Base-by-base conservation (phyloP, 1,140 invertebrate genomes). In the Drosophila tristis region DNA sequence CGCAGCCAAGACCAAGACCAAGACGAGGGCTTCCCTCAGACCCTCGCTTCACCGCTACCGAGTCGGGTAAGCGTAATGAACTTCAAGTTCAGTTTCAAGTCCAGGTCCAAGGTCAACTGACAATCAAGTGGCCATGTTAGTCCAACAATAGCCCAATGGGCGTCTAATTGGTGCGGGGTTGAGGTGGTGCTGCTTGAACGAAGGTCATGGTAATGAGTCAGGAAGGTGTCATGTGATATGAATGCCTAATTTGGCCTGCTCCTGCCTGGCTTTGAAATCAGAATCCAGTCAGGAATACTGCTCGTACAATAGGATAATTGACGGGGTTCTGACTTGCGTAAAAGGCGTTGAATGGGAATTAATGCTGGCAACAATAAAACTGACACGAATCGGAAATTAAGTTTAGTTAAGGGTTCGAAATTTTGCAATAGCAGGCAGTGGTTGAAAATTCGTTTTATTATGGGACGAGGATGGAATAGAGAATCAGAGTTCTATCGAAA, bases 221-320 rank as follows among this genome's bases (percentile, higher is more conserved):
- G 68, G 58, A 58, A 64, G 61, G 57, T 81, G 82, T 74, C 58
- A 78, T 85, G 82, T 87, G 81, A 85, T 81, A 64, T 70, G 82
- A 85, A 85, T 85, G 71, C 74, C 49, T 78, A 86, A 85, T 85
- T 81, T 31, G 15, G 6, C 53, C 23, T 26, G 23, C 47, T 64
- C 60, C 74, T 62, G 63, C 58, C 31, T 16, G 23, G 42, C 31
- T 63, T 29, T 66, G 45, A 56, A 74, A 59, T 23, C 76, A 62
- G 43, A 74, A 49, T 63, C 16, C 29, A 45, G 29, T 20, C 47
- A 11, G n/a, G 59, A 31, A 58, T 64, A 31, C 29, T 31, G 2
- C 8, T 8, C 8, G 8, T 9, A 74, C 57, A 39, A 39, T 26
- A 8, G 25, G 29, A 29, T 58, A 74, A 74, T 65, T 45, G 71